Evolutionary conservation across 2,888 invertebrate genomes (phyloP), one percentile per base, ranked within the genome.

Genomic region (Agriopis marginaria): DNA sequence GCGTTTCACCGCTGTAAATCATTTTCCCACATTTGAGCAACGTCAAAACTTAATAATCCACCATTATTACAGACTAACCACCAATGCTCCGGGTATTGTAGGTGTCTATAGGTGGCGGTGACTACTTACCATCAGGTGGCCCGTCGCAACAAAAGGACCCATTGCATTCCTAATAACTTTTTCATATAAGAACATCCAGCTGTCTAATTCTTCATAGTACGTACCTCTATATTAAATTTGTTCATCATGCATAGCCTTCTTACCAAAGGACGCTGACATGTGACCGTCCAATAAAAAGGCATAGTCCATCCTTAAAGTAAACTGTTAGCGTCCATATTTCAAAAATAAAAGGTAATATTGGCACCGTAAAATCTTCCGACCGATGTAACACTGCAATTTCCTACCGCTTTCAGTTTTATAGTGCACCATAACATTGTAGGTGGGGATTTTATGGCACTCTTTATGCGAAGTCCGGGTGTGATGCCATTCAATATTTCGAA

Each of bases 351-450:
- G 66, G 62, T 60, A 60, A 70, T 70, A 66, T 66, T 59, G 63
- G 70, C 49, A 39, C 49, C 63, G 63, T 72, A 67, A 71, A 71
- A 69, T 58, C 55, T 64, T 44, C 64, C 63, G 58, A 61, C 71
- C 69, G 54, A 67, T 71, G 72, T 68, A 71, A 54, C 63, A 51
- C 58, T 67, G 68, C 67, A 69, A 71, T 75, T 72, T 75, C 69
- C 69, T 61, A 50, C 65, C 60, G 66, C 61, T 72, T 75, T 62
- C 72, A 69, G 71, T 71, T 71, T 72, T 72, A 70, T 70, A 71
- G 68, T 66, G 59, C 66, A 68, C 63, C 63, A 68, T 73, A 71
- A 74, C 74, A 75, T 63, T 75, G 75, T 73, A 68, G 72, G 69
- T 70, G 68, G 58, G n/a, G 49, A 68, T 70, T 75, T 75, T 75